These are phyloP conservation scores for Sarcophaga rosellei DNA, from an alignment of 2,888 invertebrate genomes.

Conservation along the genomic window DNA sequence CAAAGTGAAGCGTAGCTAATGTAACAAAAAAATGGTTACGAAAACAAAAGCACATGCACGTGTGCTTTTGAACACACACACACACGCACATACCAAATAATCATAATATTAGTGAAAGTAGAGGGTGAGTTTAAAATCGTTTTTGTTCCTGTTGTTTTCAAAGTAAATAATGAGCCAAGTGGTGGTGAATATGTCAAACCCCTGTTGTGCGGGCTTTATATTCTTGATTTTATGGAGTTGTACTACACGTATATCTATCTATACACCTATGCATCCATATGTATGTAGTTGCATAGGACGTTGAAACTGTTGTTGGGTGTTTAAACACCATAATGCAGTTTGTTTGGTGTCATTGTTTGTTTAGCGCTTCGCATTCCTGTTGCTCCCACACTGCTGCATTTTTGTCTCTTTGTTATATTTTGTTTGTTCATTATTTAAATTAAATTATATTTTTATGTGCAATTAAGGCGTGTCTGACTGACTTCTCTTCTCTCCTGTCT, in stretches of 20 bases:
- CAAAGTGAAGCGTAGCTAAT: slow-evolving; percentile 60
- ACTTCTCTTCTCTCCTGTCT: slow-evolving; percentile 17
- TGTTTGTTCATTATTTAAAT: slow-evolving; percentile 62
- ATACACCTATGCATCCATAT: not conserved
- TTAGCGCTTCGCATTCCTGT: slow-evolving; percentile 22
- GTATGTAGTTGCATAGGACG: not conserved
- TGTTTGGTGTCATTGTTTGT: slow-evolving; percentile 56
- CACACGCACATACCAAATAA: slow-evolving; percentile 4
- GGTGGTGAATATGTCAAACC: slow-evolving; percentile 33
- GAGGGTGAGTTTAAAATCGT: slow-evolving; percentile 6
- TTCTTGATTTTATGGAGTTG: not conserved
- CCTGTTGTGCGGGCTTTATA: not conserved
- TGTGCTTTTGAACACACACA: not conserved
- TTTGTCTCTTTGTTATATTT: slow-evolving; percentile 22
- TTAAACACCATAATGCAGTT: slow-evolving; percentile 59
- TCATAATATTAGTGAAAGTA: not conserved
- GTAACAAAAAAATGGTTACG: not conserved
- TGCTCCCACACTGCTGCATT: not conserved
- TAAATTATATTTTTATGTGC: slow-evolving; percentile 66
- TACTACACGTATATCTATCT: not conserved
- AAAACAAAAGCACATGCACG: not conserved
- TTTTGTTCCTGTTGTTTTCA: not conserved
- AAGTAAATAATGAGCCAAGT: slow-evolving; percentile 45
- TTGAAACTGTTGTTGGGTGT: slow-evolving; percentile 37
- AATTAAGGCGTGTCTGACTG: slow-evolving; percentile 66